Evolutionary conservation across 2,888 invertebrate species (phyloP).

Genomic region (Pyrocoelia pectoralis): DNA sequence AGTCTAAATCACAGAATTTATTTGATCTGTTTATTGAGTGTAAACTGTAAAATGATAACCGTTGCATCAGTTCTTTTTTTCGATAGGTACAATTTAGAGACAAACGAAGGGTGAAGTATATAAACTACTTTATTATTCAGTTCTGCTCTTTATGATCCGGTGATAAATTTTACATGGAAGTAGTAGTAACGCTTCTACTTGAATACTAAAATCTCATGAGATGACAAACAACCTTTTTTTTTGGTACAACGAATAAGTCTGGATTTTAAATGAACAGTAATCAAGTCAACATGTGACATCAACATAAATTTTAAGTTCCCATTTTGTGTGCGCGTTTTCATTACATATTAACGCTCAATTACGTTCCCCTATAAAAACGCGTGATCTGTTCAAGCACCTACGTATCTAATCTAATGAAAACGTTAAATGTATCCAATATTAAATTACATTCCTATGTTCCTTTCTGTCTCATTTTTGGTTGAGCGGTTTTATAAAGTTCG

Average conservation of each 20-base stretch:
- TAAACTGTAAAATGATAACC: background rate
- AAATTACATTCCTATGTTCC: too few relatives aligned
- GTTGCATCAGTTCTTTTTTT: background rate
- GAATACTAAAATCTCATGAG: slow-evolving; percentile 21
- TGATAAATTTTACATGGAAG: slow-evolving; percentile 23
- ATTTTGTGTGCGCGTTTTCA: too few relatives aligned
- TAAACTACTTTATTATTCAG: slow-evolving; percentile 19
- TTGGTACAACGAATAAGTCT: background rate
- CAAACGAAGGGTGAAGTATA: slow-evolving; percentile 15
- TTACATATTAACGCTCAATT: too few relatives aligned
- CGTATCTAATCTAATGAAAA: too few relatives aligned
- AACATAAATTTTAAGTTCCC: background rate
- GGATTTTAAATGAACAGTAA: slow-evolving; percentile 6
- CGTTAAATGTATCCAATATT: background rate
- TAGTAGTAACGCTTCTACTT: background rate
- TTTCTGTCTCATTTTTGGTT: background rate
- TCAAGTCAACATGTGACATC: background rate
- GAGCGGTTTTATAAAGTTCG: background rate
- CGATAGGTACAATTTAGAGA: slow-evolving; percentile 9
- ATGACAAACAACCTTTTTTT: slow-evolving; percentile 8
- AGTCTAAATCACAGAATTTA: too few relatives aligned
- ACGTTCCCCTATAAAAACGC: too few relatives aligned
- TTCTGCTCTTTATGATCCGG: slow-evolving; percentile 21
- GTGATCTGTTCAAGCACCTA: too few relatives aligned
- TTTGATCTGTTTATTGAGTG: background rate